Base-by-base conservation (phyloP, 37 sponge, comb jelly and placozoan genomes). In the Tethya wilhelma region DNA sequence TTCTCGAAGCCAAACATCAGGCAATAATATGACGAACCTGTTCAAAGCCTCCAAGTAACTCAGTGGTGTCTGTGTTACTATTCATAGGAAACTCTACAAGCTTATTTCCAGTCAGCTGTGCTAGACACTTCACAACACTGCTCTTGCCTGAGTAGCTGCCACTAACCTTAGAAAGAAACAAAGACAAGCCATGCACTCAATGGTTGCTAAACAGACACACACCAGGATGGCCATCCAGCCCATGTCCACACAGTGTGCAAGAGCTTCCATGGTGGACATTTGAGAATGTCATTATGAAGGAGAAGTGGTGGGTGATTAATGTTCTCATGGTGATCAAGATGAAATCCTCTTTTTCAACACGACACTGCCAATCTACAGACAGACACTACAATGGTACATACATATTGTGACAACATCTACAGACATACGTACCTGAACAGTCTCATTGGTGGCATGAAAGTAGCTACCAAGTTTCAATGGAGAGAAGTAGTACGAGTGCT, bases 181-280 rank as follows among this genome's bases (percentile, higher is more conserved):
- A n/a, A n/a, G n/a, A n/a, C n/a, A n/a, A n/a, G n/a, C n/a, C n/a
- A n/a, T n/a, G n/a, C n/a, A n/a, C n/a, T n/a, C n/a, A n/a, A n/a
- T n/a, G n/a, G n/a, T n/a, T n/a, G n/a, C n/a, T n/a, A n/a, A n/a
- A n/a, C n/a, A n/a, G n/a, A n/a, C n/a, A 33, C 86, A 36, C 42
- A 95, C 96, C 69, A 98, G 65, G n/a, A 98, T 96, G 5, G 93
- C 67, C 93, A 98, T 91, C 97, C 97, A 96, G 56, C 83, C 75
- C 92, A 89, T 93, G 38, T 84, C 31, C 11, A 96, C 74, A 84
- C 90, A 94, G n/a, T 28, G 34, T 38, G 85, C 58, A 53, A 98
- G 56, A 31, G 83, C 88, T 34, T 96, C 93, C 56, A 98, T 56
- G 0, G 74, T 29, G 34, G 84, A 79, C 22, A 93, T 32, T 59